These are phyloP conservation scores for Drosophila truncata DNA, from an alignment of 1,140 invertebrate genomes.

Conservation along the genomic window DNA sequence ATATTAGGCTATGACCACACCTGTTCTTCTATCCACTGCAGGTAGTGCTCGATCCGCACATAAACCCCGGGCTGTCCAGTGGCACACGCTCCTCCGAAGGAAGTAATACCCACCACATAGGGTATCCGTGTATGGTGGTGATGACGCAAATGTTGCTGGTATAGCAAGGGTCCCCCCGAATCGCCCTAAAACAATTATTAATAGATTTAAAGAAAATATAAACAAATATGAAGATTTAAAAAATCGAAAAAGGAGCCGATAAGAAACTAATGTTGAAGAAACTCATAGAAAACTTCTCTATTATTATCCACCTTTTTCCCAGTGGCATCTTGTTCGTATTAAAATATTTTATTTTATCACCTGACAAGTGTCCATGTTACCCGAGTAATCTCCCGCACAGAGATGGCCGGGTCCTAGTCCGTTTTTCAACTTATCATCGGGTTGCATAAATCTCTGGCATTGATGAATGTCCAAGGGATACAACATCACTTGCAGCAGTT, in stretches of 20 bases:
- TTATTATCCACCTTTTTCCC: neutral
- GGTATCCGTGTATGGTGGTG: constrained; percentile 86
- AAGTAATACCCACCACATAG: constrained; percentile 91
- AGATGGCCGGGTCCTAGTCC: constrained; percentile 84
- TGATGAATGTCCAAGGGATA: constrained; percentile 41
- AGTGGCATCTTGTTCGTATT: neutral
- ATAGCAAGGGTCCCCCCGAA: constrained; percentile 90
- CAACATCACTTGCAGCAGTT: constrained; percentile 44
- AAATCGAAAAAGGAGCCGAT: neutral
- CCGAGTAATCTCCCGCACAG: constrained; percentile 90
- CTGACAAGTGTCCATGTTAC: constrained; percentile 92
- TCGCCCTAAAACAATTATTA: constrained; percentile 41
- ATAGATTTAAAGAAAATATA: neutral
- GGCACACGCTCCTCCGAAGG: constrained; percentile 92
- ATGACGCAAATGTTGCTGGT: constrained; percentile 87
- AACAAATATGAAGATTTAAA: neutral
- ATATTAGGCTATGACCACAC: constrained; percentile 49
- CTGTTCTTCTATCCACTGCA: constrained; percentile 88
- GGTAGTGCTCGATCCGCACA: constrained; percentile 87
- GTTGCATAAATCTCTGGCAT: constrained; percentile 28
- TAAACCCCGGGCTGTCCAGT: constrained; percentile 90
- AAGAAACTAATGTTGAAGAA: neutral
- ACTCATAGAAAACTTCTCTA: neutral
- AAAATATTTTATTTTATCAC: neutral
- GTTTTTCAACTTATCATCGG: constrained; percentile 31